These are phyloP conservation scores for Anas platyrhynchos DNA, from an alignment of 2,113 vertebrate species.

Conservation along the genomic window DNA sequence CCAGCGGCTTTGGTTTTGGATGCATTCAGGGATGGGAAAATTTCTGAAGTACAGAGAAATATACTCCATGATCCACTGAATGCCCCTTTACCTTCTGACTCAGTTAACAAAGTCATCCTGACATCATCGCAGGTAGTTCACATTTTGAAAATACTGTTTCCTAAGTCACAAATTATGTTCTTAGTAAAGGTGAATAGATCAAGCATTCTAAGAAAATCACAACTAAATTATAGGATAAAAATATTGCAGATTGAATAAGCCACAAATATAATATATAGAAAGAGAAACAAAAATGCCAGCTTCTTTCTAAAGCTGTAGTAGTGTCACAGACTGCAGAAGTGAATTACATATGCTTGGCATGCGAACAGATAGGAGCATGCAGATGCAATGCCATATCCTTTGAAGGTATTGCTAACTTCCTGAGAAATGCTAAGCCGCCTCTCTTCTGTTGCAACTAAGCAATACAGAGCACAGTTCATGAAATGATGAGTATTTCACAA, in stretches of 20 bases:
- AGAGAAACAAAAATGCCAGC: not conserved
- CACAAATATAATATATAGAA: not conserved
- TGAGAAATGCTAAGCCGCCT: not conserved
- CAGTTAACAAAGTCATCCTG: conserved; percentile 76
- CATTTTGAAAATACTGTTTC: not conserved
- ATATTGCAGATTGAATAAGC: not conserved
- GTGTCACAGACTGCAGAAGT: not conserved
- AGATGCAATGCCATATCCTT: not conserved
- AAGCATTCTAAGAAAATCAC: not conserved
- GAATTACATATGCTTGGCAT: not conserved
- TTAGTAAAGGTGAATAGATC: not conserved
- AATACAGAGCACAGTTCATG: not conserved
- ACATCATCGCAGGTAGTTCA: conserved; percentile 84
- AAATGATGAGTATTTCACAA: not conserved
- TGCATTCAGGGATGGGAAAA: conserved; percentile 60
- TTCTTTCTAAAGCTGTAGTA: not conserved
- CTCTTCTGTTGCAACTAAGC: not conserved
- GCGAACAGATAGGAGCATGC: not conserved
- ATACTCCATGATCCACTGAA: not conserved
- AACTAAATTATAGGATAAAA: not conserved
- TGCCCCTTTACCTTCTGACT: conserved; percentile 1
- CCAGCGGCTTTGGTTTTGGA: conserved; percentile 78
- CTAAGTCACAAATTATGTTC: not conserved
- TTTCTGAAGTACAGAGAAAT: conserved; percentile 12
- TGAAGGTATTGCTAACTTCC: not conserved